These are phyloP conservation scores for Spodoptera littoralis DNA, from an alignment of 2,888 invertebrate species.

Conservation along the genomic window DNA sequence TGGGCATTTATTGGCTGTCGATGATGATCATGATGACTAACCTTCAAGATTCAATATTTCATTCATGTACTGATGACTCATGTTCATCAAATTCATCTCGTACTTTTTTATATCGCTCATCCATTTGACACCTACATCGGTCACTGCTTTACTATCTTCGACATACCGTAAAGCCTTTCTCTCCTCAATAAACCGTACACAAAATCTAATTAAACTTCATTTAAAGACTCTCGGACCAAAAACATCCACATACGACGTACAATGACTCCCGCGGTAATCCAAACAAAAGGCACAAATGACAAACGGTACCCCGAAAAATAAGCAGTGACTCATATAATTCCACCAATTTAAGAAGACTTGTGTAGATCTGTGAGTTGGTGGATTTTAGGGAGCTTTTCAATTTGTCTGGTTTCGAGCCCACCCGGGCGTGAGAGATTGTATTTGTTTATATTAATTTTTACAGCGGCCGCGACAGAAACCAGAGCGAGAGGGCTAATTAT, in stretches of 20 bases:
- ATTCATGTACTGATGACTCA: too few species aligned
- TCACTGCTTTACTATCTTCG: too few species aligned
- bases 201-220: too few species aligned
- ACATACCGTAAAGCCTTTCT: too few species aligned
- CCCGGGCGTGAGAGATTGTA: slow-evolving; percentile 83
- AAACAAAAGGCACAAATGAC: slow-evolving; percentile 67
- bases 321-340: slow-evolving; percentile 54
- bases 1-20: too few species aligned
- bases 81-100: too few species aligned
- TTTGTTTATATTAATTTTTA: slow-evolving; percentile 88
- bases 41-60: too few species aligned
- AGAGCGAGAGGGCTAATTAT: slow-evolving; percentile 85
- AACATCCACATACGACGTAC: slow-evolving; percentile 31
- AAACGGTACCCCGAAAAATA: slow-evolving; percentile 68
- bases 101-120: too few species aligned
- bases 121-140: too few species aligned
- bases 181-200: too few species aligned
- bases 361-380: slow-evolving; percentile 28
- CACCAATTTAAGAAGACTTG: slow-evolving; percentile 56
- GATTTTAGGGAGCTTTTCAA: slow-evolving; percentile 58
- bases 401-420: slow-evolving; percentile 74
- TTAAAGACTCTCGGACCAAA: slow-evolving; percentile 5
- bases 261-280: slow-evolving; percentile 45
- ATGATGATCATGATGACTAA: too few species aligned
- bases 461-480: slow-evolving; percentile 87